These are phyloP conservation scores for Bettongia penicillata DNA, from an alignment of 2,113 vertebrate species.

Conservation along the genomic window DNA sequence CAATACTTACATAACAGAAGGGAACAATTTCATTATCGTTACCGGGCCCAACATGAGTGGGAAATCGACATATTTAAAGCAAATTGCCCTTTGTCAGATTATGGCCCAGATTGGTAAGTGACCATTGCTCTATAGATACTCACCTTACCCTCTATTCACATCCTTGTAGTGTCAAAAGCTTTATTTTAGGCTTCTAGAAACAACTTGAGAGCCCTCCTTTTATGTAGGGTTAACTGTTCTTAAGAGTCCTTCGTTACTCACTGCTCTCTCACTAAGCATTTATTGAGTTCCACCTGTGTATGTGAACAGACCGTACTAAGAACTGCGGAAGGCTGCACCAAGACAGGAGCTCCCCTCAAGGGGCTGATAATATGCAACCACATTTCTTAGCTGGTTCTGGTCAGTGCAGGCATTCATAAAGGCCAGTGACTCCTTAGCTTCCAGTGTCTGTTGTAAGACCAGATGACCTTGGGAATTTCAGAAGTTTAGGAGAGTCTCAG, in stretches of 20 bases:
- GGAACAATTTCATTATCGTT: conserved; percentile 95
- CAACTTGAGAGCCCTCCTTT: conserved; percentile 40
- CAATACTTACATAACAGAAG: conserved; percentile 93
- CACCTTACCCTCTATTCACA: background rate
- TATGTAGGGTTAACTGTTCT: conserved; percentile 1
- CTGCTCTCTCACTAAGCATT: background rate
- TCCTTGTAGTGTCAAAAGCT: background rate
- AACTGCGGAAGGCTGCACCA: background rate
- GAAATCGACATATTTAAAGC: conserved; percentile 97
- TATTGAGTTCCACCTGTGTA: background rate
- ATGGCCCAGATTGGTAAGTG: conserved; percentile 97
- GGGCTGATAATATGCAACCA: too few species aligned
- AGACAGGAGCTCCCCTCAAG: background rate
- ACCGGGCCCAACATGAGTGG: conserved; percentile 99
- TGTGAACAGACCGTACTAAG: background rate
- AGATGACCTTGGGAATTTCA: background rate
- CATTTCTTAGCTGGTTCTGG: background rate
- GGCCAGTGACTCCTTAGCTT: background rate
- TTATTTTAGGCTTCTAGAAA: background rate
- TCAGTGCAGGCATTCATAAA: background rate
- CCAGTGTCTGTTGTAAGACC: background rate
- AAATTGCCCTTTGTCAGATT: conserved; percentile 97
- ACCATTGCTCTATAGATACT: background rate
- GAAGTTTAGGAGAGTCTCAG: background rate
- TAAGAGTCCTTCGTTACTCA: too few species aligned